Conservation (phyloP, 1,140 invertebrate species). For the Drosophila jambulina region DNA sequence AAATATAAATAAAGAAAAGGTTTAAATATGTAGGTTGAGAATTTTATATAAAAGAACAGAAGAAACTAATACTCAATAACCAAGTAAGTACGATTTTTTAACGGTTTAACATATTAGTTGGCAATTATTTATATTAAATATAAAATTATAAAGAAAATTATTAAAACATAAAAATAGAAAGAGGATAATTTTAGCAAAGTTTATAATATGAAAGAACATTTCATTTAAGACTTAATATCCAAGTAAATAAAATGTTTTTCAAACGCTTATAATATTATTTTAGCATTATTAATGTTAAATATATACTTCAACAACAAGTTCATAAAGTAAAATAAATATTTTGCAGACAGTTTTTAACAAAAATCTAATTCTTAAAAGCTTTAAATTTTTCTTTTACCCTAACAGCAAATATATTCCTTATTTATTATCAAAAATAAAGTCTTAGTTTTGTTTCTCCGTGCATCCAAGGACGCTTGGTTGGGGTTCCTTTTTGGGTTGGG, state of each 20-base stretch:
- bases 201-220: too few relatives aligned
- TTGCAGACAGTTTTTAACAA: neutral
- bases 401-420: neutral
- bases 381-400: neutral
- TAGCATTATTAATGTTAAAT: neutral
- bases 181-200: too few relatives aligned
- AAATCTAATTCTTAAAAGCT: neutral
- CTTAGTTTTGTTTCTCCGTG: neutral
- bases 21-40: neutral
- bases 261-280: too few relatives aligned
- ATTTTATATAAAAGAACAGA: neutral
- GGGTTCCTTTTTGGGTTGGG: neutral
- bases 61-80: neutral
- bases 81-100: neutral
- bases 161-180: too few relatives aligned
- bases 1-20: neutral
- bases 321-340: neutral
- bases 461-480: constrained; percentile 32
- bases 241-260: too few relatives aligned
- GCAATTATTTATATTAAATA: neutral
- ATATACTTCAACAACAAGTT: neutral
- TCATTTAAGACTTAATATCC: too few relatives aligned
- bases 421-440: neutral
- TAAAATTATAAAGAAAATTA: too few relatives aligned
- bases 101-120: neutral